A percentile compares a stretch with the other conserved stretches of the same genome.
Evolutionary conservation across 2,888 invertebrate species (phyloP).

Genomic region (Eupsilia transversa): DNA sequence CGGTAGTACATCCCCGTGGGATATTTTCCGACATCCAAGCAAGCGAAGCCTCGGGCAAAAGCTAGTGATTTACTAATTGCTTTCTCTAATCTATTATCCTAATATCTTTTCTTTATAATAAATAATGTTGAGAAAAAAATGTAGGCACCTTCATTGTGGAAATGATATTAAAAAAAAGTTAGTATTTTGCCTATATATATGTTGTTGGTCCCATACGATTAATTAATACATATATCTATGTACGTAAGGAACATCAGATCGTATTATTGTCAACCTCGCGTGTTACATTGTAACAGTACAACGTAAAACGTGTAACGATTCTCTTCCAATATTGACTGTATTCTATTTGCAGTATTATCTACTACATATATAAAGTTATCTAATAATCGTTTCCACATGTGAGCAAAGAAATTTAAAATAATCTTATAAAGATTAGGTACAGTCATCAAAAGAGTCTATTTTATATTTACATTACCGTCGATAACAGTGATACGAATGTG

Average conservation of each 20-base stretch:
- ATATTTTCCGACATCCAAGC: too few relatives aligned
- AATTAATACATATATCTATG: neutral
- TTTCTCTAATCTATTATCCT: neutral
- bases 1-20: too few relatives aligned
- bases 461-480: constrained; percentile 79
- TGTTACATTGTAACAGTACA: constrained; percentile 31
- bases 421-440: constrained; percentile 66
- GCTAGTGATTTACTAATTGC: too few relatives aligned
- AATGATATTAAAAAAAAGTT: neutral
- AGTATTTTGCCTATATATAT: too few relatives aligned
- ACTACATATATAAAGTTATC: constrained; percentile 40
- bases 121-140: neutral
- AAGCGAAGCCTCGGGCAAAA: too few relatives aligned
- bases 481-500: constrained; percentile 76
- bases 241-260: neutral
- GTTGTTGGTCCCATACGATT: too few relatives aligned
- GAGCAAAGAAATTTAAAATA: constrained; percentile 62
- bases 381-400: constrained; percentile 52
- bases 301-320: constrained; percentile 5
- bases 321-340: constrained; percentile 48
- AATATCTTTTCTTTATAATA: neutral
- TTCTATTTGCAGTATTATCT: constrained; percentile 41
- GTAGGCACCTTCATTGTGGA: neutral
- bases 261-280: neutral
- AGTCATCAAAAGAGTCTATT: constrained; percentile 72